Conservation (phyloP, 1,140 invertebrate genomes). For the Aethina tumida region DNA sequence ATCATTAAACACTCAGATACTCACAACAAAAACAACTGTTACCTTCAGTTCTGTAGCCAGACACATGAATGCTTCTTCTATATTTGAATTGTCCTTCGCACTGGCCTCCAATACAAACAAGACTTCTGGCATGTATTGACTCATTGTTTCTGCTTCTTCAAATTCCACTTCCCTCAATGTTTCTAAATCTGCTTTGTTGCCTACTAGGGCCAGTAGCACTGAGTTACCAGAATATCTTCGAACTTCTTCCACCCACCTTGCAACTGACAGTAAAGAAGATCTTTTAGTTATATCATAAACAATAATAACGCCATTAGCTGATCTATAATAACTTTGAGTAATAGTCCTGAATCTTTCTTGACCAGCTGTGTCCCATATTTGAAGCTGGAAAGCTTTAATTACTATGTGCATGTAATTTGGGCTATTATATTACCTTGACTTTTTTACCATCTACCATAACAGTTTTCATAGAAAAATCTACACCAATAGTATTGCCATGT, state of each 20-base stretch:
- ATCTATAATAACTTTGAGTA: conserved; percentile 89
- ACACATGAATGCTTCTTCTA: conserved; percentile 83
- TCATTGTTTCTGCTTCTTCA: conserved; percentile 72
- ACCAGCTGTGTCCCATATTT: conserved; percentile 92
- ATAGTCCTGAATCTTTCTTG: conserved; percentile 89
- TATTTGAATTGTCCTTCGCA: conserved; percentile 88
- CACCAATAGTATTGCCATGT: conserved; percentile 90
- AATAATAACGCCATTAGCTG: conserved; percentile 85
- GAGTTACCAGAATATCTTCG: conserved; percentile 79
- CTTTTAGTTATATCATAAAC: conserved; percentile 93
- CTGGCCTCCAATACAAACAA: conserved; percentile 82
- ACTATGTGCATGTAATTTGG: background rate
- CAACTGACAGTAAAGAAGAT: conserved; percentile 77
- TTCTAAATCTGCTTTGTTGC: conserved; percentile 85
- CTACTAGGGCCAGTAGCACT: conserved; percentile 80
- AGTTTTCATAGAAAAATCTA: conserved; percentile 96
- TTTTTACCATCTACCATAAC: conserved; percentile 83
- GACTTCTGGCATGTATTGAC: conserved; percentile 74
- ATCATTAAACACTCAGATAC: conserved; percentile 8
- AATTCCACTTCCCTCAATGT: conserved; percentile 71
- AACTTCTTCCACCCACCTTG: conserved; percentile 92
- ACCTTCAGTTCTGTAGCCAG: conserved; percentile 82
- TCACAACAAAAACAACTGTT: conserved; percentile 15
- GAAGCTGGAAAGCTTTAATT: conserved; percentile 43
- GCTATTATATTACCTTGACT: conserved; percentile 67